Percentiles rank a stretch among this genome's conserved stretches.
Evolutionary conservation across 2,888 invertebrate genomes (phyloP).

Genomic region (Scrobipalpa atriplicella): DNA sequence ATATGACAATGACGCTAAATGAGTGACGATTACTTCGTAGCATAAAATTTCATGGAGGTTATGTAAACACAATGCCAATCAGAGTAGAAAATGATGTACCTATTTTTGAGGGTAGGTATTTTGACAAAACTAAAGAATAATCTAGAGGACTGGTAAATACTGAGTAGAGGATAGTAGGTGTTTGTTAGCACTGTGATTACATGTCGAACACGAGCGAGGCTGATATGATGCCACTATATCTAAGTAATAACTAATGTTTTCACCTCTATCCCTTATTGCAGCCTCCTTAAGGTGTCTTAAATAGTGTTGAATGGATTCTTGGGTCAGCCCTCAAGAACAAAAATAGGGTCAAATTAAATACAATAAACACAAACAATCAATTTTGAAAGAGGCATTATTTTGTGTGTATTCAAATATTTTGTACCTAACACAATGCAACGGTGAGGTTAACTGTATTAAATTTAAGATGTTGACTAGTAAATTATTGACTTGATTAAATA

Average conservation of each 20-base stretch:
- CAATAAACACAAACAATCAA: slow-evolving; percentile 29
- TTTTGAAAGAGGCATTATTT: slow-evolving; percentile 42
- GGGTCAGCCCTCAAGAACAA: slow-evolving; percentile 67
- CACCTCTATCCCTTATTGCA: slow-evolving; percentile 66
- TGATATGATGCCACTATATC: slow-evolving; percentile 45
- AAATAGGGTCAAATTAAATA: slow-evolving; percentile 54
- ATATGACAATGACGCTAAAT: slow-evolving; percentile 3
- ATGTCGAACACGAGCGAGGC: slow-evolving; percentile 21
- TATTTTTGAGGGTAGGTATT: neutral
- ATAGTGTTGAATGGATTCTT: slow-evolving; percentile 68
- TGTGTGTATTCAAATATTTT: slow-evolving; percentile 38
- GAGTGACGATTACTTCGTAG: neutral
- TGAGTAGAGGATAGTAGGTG: slow-evolving; percentile 22
- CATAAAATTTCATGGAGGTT: slow-evolving; percentile 12
- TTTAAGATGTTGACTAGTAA: neutral
- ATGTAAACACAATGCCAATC: slow-evolving; percentile 28
- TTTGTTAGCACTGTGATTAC: slow-evolving; percentile 27
- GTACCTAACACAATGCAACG: neutral
- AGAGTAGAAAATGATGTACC: neutral
- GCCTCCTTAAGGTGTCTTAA: slow-evolving; percentile 69
- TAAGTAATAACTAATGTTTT: slow-evolving; percentile 53
- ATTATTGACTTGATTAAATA: neutral
- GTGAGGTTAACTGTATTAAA: neutral
- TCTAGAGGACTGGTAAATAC: slow-evolving; percentile 17
- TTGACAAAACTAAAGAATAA: neutral